Base-by-base conservation (phyloP, 2,797 vertebrate species). In the Enteromius unitaeniatus region DNA sequence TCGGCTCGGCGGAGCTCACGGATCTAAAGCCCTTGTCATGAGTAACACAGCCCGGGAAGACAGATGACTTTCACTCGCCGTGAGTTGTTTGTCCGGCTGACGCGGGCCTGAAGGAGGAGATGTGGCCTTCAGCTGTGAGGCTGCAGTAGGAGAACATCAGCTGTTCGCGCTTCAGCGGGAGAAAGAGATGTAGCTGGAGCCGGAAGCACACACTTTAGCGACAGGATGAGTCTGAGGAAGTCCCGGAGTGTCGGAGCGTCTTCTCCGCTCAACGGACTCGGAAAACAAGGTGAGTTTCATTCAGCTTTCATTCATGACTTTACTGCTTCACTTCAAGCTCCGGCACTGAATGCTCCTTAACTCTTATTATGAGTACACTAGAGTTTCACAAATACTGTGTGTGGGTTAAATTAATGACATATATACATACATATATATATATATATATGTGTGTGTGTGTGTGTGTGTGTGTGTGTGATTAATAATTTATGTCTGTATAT, bases 181-280 rank as follows among this genome's bases (percentile, higher is more conserved):
- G 37, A 11, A 47, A 70, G 7, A 1, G 23, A 83, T 78, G 74
- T 34, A 83, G 49, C 47, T 4, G 15, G 11, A 55, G 3, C n/a
- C 10, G 26, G 14, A n/a, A n/a, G n/a, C n/a, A n/a, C n/a, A n/a
- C n/a, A 53, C n/a, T 19, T 70, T 67, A 42, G 31, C 17, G 62
- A 51, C 73, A 89, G 21, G 28, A 89, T 88, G 88, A 84, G 80
- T 73, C 92, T 95, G 93, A 94, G 85, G 85, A 93, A 83, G 64
- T 86, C 92, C 0, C 84, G 83, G 80, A 90, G 89, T 76, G 85
- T 55, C 40, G 90, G 91, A 80, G 77, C 87, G 26, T 90, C 93
- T 62, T 92, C 93, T 6, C 89, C 92, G 10, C 76, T 91, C 83
- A 94, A 94, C 88, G 94, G 93, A 65, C 91, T 89, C 51, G 88